Evolutionary conservation across 2,888 invertebrate species (phyloP).

Genomic region (Mystacides longicornis): DNA sequence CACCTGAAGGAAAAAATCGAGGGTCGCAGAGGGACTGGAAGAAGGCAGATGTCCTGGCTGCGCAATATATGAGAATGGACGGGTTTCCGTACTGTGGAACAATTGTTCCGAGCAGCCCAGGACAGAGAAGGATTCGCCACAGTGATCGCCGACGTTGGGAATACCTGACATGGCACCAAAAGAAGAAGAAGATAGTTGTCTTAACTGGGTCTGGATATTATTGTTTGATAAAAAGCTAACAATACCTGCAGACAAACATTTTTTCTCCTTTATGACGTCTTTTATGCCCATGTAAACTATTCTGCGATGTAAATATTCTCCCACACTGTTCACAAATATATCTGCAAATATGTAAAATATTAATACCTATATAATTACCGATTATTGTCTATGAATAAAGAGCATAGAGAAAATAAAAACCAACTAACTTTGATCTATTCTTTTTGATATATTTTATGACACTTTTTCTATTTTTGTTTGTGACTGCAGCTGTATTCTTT

Average conservation of each 20-base stretch:
- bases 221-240: neutral
- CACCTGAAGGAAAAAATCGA: too few species aligned
- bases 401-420: neutral
- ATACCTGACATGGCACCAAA: too few species aligned
- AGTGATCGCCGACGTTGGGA: too few species aligned
- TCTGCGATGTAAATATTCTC: conserved; percentile 14
- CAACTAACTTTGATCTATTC: neutral
- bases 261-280: conserved; percentile 16
- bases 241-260: conserved; percentile 15
- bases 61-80: too few species aligned
- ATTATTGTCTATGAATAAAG: neutral
- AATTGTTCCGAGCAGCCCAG: too few species aligned
- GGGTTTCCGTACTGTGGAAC: too few species aligned
- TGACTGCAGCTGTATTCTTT: neutral
- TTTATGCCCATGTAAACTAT: conserved; percentile 14
- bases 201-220: neutral
- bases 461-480: neutral
- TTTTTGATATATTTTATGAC: neutral
- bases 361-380: neutral
- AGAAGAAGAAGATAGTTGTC: too few species aligned
- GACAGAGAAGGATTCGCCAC: too few species aligned
- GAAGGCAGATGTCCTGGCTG: too few species aligned
- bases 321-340: conserved; percentile 21
- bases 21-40: too few species aligned
- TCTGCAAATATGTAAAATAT: conserved; percentile 7